Evolutionary conservation across 2,797 vertebrate genomes (phyloP).

Genomic region (Percopsis omiscomaycus): DNA sequence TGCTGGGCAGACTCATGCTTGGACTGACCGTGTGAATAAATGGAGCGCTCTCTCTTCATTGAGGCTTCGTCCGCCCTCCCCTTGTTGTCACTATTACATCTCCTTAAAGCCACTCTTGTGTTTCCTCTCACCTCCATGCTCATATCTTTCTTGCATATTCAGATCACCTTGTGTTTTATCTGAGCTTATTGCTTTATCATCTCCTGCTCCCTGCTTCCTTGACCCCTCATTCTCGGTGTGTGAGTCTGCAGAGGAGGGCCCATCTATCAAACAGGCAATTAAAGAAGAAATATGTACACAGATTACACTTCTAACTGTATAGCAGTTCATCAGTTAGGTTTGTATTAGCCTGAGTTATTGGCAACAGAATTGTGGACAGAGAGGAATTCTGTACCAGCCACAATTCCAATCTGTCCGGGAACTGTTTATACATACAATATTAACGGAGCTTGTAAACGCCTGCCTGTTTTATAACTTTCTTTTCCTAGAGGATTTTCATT

Average conservation of each 20-base stretch:
- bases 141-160: neutral
- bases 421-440: constrained; percentile 40
- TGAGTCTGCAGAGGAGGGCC: constrained; percentile 18
- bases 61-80: constrained; percentile 9
- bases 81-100: neutral
- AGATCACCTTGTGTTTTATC: neutral
- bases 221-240: constrained; percentile 15
- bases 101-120: constrained; percentile 22
- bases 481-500: constrained; percentile 38
- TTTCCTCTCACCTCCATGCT: neutral
- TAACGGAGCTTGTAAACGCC: constrained; percentile 46
- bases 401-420: constrained; percentile 29
- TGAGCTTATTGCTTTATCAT: neutral
- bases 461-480: constrained; percentile 39
- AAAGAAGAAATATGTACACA: constrained; percentile 38
- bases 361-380: constrained; percentile 29
- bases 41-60: constrained; percentile 36
- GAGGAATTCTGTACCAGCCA: constrained; percentile 15
- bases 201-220: neutral
- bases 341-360: constrained; percentile 21
- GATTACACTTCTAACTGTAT: constrained; percentile 17
- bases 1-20: constrained; percentile 29
- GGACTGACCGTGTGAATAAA: constrained; percentile 44
- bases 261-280: constrained; percentile 46
- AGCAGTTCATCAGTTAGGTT: constrained; percentile 31